Conservation (phyloP, 2,888 invertebrate genomes). For the Ectemnius continuus region DNA sequence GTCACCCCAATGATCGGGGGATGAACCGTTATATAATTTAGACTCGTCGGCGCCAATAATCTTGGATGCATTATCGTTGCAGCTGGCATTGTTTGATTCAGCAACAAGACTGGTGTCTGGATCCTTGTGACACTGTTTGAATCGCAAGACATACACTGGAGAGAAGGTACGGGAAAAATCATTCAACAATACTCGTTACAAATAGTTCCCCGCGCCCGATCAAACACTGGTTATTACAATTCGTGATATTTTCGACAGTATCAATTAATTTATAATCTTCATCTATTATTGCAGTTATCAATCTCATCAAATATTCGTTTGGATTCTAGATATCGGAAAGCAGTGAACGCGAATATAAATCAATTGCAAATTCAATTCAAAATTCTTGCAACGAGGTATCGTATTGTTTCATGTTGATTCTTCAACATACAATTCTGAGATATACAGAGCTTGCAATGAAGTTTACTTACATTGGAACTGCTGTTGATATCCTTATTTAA, state of each 20-base stretch:
- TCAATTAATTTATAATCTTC: too few relatives aligned
- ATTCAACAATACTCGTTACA: not conserved
- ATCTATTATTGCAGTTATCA: too few relatives aligned
- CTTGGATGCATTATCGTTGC: slow-evolving; percentile 16
- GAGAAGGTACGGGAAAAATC: slow-evolving; percentile 69
- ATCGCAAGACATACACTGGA: slow-evolving; percentile 73
- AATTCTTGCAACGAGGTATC: too few relatives aligned
- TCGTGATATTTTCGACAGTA: too few relatives aligned
- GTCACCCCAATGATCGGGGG: not conserved
- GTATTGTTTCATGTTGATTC: too few relatives aligned
- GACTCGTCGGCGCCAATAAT: not conserved
- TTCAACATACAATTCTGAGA: too few relatives aligned
- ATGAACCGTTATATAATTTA: not conserved
- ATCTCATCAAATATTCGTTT: too few relatives aligned
- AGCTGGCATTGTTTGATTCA: slow-evolving; percentile 47
- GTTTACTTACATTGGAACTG: not conserved
- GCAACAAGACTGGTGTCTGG: slow-evolving; percentile 71
- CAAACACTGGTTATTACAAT: too few relatives aligned
- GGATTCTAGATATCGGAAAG: too few relatives aligned
- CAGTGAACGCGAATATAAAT: too few relatives aligned
- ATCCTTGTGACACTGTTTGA: slow-evolving; percentile 77
- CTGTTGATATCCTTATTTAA: not conserved
- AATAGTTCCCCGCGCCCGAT: too few relatives aligned
- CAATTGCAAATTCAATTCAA: too few relatives aligned
- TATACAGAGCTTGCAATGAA: not conserved